phyloP scores from a whole-genome alignment of 2,888 invertebrate genomes.

The Scaptodrosophila latifasciaeformis region DNA sequence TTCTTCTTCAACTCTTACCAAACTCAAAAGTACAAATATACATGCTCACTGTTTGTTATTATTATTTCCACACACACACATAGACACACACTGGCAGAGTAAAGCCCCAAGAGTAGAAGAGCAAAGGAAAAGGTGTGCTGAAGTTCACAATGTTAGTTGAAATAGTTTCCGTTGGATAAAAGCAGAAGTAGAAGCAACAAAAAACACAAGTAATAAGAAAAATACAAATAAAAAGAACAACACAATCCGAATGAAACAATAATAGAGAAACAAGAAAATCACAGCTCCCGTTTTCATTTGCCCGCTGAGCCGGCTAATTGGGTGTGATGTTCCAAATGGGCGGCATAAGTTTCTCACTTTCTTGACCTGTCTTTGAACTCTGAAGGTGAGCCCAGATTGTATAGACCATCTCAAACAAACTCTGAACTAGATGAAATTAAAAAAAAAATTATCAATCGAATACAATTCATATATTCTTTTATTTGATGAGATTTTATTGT shows the following conservation, averaged over 20 bases:
- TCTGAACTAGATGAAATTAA: too few species aligned
- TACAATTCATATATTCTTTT: too few species aligned
- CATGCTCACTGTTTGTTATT: constrained; percentile 2
- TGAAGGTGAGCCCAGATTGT: too few species aligned
- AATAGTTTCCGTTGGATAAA: constrained; percentile 50
- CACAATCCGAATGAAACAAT: constrained; percentile 26
- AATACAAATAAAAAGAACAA: constrained; percentile 20
- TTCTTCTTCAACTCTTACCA: too few species aligned
- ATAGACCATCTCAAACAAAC: too few species aligned
- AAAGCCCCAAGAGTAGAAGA: constrained; percentile 7
- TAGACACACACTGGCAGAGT: neutral
- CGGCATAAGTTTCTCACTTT: too few species aligned
- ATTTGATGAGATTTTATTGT: too few species aligned
- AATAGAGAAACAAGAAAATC: constrained; percentile 5
- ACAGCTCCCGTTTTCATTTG: constrained; percentile 2
- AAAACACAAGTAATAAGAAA: constrained; percentile 15
- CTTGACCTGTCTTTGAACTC: too few species aligned
- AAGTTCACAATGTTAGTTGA: constrained; percentile 31
- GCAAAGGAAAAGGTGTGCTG: neutral
- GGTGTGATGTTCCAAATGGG: constrained; percentile 35
- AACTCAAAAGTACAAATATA: constrained; percentile 5
- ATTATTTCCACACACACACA: neutral
- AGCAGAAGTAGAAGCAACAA: neutral
- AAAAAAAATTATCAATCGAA: too few species aligned
- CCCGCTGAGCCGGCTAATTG: constrained; percentile 37